Base-by-base conservation (phyloP, 2,888 invertebrate genomes). In the Calameuta filiformis region DNA sequence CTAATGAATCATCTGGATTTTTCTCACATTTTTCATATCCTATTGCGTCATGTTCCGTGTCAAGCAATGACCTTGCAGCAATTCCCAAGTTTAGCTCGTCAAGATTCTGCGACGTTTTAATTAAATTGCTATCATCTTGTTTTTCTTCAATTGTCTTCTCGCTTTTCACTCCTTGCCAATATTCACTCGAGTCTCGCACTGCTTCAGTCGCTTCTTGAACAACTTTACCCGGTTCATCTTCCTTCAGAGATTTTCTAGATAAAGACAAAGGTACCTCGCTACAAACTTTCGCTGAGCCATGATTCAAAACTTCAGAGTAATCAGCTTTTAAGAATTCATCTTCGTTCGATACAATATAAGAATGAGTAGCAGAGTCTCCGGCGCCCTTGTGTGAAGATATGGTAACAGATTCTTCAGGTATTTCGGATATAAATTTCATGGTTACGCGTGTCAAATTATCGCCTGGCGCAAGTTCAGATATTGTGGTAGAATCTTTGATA, bases 251-350 rank as follows among this genome's bases (percentile, higher is more conserved):
- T 56, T 56, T 56, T 6, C 1, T 1, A 23, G 12, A 37, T 15
- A 56, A 23, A 9, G 56, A 23, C 15, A 56, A 56, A 56, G 9
- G 2, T 56, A 56, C 23, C 23, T 56, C 56, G 23, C 23, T 56
- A 23, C 9, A 23, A 15, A 23, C 23, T 15, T 56, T 23, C 0
- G 23, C 56, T 23, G 56, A 9, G 1, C 23, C 78, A 78, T 77
- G 82, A 79, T 77, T 77, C 74, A 78, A 69, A 11, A 71, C 23
- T 34, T 71, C 71, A 23, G 3, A 71, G 71, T 71, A 71, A 71
- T 71, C 71, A 71, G 33, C 33, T 71, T 71, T 34, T 34, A 71
- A 71, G 23, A 33, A 71, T 34, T 71, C 34, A 15, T 71, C 71
- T 9, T 31, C 71, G 30, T 71, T 34, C 4, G 31, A 34, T 33